Conservation (phyloP, 2,888 invertebrate species). For the Papilio gigon region DNA sequence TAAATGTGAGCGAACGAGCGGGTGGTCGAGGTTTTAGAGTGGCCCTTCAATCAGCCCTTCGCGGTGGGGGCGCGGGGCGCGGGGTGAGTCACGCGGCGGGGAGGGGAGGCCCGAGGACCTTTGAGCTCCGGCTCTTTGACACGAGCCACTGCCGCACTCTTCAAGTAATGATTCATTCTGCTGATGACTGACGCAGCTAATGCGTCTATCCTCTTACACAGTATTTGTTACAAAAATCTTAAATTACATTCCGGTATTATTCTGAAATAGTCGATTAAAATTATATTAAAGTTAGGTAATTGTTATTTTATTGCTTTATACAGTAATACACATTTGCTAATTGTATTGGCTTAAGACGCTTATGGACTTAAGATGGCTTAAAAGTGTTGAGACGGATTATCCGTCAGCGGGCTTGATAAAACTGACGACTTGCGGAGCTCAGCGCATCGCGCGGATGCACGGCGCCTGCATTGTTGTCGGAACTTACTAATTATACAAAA, state of each 20-base stretch:
- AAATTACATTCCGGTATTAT: slow-evolving; percentile 56
- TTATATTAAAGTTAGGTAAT: slow-evolving; percentile 31
- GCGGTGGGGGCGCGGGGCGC: slow-evolving; percentile 67
- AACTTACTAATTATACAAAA: slow-evolving; percentile 63
- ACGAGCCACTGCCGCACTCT: slow-evolving; percentile 81
- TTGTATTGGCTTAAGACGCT: slow-evolving; percentile 26
- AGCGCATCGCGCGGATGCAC: slow-evolving; percentile 54
- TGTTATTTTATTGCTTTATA: slow-evolving; percentile 24
- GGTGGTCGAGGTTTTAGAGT: slow-evolving; percentile 80
- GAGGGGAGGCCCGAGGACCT: slow-evolving; percentile 70
- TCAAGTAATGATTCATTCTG: slow-evolving; percentile 83
- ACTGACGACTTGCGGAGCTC: slow-evolving; percentile 29
- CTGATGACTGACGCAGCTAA: slow-evolving; percentile 81
- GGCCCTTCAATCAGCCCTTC: slow-evolving; percentile 82
- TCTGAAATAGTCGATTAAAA: slow-evolving; percentile 49
- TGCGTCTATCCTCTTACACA: slow-evolving; percentile 67
- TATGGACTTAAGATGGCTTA: slow-evolving; percentile 33
- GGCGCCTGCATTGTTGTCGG: slow-evolving; percentile 57
- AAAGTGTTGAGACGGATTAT: slow-evolving; percentile 26
- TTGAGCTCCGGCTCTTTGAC: slow-evolving; percentile 81
- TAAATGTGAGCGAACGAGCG: slow-evolving; percentile 81
- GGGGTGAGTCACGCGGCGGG: slow-evolving; percentile 52
- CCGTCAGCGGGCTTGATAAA: slow-evolving; percentile 5
- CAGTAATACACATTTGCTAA: slow-evolving; percentile 19
- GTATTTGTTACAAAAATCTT: slow-evolving; percentile 70